phyloP scores from a whole-genome alignment of 1,140 invertebrate genomes.

The Leguminivora glycinivorella region DNA sequence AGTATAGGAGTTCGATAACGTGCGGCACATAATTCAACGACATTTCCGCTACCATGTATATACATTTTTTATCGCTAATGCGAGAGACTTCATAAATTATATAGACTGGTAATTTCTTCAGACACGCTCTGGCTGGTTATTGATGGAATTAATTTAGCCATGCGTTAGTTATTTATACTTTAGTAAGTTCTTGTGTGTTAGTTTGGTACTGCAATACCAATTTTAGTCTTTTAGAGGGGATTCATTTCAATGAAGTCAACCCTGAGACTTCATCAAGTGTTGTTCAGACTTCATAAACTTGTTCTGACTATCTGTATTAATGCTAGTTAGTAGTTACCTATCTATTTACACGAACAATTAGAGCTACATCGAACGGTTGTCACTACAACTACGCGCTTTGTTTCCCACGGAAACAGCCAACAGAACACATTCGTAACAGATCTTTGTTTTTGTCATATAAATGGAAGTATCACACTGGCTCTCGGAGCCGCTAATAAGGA shows the following conservation, averaged over 20 bases:
- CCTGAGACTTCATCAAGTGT: too few relatives aligned
- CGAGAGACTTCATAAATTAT: background rate
- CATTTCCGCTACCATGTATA: background rate
- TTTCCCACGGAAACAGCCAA: conserved; percentile 18
- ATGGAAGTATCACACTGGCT: conserved; percentile 15
- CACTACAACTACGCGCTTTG: background rate
- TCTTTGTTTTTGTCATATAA: conserved; percentile 16
- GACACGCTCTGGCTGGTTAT: background rate
- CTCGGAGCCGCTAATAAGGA: background rate
- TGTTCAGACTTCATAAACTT: too few relatives aligned
- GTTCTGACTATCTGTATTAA: too few relatives aligned
- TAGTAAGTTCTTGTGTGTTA: too few relatives aligned
- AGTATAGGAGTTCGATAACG: background rate
- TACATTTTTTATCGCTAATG: background rate
- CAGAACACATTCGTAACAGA: background rate
- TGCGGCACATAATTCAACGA: background rate
- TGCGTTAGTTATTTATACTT: too few relatives aligned
- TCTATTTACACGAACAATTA: background rate
- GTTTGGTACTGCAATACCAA: too few relatives aligned
- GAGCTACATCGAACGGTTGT: conserved; percentile 17
- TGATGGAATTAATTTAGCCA: background rate
- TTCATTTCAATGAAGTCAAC: too few relatives aligned
- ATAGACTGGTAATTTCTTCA: background rate
- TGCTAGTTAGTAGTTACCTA: too few relatives aligned
- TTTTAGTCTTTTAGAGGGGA: too few relatives aligned